Evolutionary conservation across 2,797 vertebrate genomes (phyloP), one percentile per base, ranked within the genome.

Genomic region (Phoeniculus purpureus): DNA sequence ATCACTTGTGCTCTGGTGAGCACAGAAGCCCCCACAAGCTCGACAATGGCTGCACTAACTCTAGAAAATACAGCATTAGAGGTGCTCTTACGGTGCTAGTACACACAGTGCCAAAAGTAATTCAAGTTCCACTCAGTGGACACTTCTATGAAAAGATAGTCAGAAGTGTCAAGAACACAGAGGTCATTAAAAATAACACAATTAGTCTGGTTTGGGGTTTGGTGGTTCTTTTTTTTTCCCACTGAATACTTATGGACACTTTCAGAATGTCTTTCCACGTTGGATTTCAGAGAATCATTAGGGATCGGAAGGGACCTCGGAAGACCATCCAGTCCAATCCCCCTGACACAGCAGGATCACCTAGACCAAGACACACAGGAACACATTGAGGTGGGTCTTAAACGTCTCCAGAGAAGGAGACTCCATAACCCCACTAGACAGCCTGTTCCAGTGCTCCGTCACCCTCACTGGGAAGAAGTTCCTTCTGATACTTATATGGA

Each of bases 1-100:
- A 52, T 55, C 51, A 89, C 85, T 94, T 85, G 79, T 78, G 86
- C 81, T 85, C 79, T 65, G 73, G 18, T 70, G 82, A 92, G 77
- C 91, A 91, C 56, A 70, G 79, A 83, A 34, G 52, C 68, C 75
- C 56, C 56, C 34, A 87, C 66, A 89, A 2, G 48, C 81, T 81
- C 19, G 75, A 47, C 50, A 85, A 70, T 3, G 31, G 86, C 31
- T 81, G 55, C 79, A 83, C 45, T 88, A 91, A 87, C 55, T 62
- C 52, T 16, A 65, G 65, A 85, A 92, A 85, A 81, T 11, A 77
- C 23, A n/a, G 18, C 13, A 50, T 43, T 50, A 48, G 43, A 88
- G 86, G 23, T 3, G 37, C 45, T 86, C 78, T 61, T 65, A 59
- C 22, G 75, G 32, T 34, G 43, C 27, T 70, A 61, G 32, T 29